These are phyloP conservation scores for Odontamblyopus rebecca DNA, from an alignment of 2,797 vertebrate genomes.

Conservation along the genomic window DNA sequence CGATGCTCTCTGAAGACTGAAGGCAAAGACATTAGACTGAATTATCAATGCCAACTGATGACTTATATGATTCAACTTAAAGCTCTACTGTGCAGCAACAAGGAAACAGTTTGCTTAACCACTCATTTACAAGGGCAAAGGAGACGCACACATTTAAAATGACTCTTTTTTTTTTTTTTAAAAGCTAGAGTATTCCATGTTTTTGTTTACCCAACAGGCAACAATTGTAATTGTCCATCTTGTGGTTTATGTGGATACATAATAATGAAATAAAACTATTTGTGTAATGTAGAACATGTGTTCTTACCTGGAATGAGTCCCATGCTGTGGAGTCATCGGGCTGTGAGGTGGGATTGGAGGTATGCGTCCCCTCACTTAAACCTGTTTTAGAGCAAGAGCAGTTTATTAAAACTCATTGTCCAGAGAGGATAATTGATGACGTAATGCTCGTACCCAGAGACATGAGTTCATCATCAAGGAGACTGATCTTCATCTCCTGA, in stretches of 20 bases:
- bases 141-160: no score
- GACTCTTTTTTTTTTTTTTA: no score
- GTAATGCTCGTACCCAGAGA: constrained; percentile 83
- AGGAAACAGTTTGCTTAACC: no score
- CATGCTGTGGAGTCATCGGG: constrained; percentile 83
- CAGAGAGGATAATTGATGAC: background rate
- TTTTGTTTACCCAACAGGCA: no score
- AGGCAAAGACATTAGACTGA: background rate
- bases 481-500: constrained; percentile 84
- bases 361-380: constrained; percentile 86
- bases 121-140: no score
- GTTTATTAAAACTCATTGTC: background rate
- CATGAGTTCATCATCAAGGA: constrained; percentile 99
- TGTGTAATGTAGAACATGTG: background rate
- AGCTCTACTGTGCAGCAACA: no score
- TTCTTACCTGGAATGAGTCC: constrained; percentile 94
- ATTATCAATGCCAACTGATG: no score
- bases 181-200: no score
- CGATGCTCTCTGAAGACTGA: constrained; percentile 88
- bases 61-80: no score
- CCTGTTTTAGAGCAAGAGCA: constrained; percentile 67
- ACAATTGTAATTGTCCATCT: background rate
- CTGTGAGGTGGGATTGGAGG: constrained; percentile 72
- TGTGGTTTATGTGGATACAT: background rate
- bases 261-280: background rate